These are phyloP conservation scores for Venusia cambrica DNA, from an alignment of 2,888 invertebrate species.

Conservation along the genomic window DNA sequence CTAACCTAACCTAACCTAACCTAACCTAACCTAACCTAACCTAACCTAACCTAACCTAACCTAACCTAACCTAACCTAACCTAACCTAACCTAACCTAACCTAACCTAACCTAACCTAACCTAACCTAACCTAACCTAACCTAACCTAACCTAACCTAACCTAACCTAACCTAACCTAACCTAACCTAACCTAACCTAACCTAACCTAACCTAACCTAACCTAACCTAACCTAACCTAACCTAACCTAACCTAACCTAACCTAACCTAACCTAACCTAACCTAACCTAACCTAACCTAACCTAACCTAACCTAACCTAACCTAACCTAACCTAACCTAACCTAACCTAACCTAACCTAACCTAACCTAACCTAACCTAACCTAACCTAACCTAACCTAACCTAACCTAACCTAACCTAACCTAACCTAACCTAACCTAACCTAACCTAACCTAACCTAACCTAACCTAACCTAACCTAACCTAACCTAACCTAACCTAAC, in stretches of 20 bases:
- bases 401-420: slow-evolving; percentile 26
- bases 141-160: slow-evolving; percentile 25
- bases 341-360: slow-evolving; percentile 23
- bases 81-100: slow-evolving; percentile 29
- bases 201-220: slow-evolving; percentile 27
- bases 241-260: slow-evolving; percentile 21
- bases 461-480: slow-evolving; percentile 29
- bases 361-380: slow-evolving; percentile 19
- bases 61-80: slow-evolving; percentile 26
- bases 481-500: slow-evolving; percentile 27
- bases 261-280: slow-evolving; percentile 23
- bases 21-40: slow-evolving; percentile 21
- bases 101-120: no score
- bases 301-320: slow-evolving; percentile 22
- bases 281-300: slow-evolving; percentile 21
- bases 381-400: slow-evolving; percentile 22
- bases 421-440: slow-evolving; percentile 28
- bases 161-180: slow-evolving; percentile 24
- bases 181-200: slow-evolving; percentile 23
- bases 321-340: slow-evolving; percentile 23
- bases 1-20: slow-evolving; percentile 23
- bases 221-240: slow-evolving; percentile 22
- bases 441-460: slow-evolving; percentile 29
- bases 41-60: slow-evolving; percentile 18
- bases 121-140: slow-evolving; percentile 26